Evolutionary conservation across 1,140 invertebrate species (phyloP).

Genomic region (Bombus balteatus): DNA sequence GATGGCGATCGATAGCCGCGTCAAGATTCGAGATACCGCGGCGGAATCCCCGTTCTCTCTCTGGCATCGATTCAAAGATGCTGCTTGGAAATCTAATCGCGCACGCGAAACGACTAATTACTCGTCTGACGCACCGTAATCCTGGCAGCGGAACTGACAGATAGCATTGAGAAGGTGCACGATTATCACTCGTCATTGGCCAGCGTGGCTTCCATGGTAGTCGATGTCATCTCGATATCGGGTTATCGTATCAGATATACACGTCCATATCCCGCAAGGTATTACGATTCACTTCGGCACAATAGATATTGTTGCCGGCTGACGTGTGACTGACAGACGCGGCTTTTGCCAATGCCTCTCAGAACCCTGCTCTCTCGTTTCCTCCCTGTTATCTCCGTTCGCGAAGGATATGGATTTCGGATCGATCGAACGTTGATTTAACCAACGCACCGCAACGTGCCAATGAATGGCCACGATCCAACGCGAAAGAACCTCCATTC

Average conservation of each 20-base stretch:
- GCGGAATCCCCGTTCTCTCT: not conserved
- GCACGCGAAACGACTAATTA: slow-evolving; percentile 49
- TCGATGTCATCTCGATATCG: slow-evolving; percentile 70
- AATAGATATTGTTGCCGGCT: slow-evolving; percentile 67
- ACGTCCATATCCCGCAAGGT: slow-evolving; percentile 67
- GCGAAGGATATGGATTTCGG: slow-evolving; percentile 62
- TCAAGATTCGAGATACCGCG: slow-evolving; percentile 8
- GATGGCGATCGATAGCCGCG: slow-evolving; percentile 6
- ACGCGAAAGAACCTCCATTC: not conserved
- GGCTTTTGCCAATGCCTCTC: slow-evolving; percentile 64
- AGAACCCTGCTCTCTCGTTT: slow-evolving; percentile 52
- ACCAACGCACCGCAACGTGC: slow-evolving; percentile 13
- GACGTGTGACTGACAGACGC: slow-evolving; percentile 69
- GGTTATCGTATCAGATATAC: slow-evolving; percentile 67
- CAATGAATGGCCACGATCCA: not conserved
- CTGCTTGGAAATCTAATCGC: slow-evolving; percentile 19
- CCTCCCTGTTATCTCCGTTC: slow-evolving; percentile 50
- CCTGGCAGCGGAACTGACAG: slow-evolving; percentile 28
- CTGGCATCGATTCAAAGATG: slow-evolving; percentile 7
- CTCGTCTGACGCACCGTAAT: slow-evolving; percentile 40
- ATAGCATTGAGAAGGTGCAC: slow-evolving; percentile 60
- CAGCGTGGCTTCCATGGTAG: slow-evolving; percentile 62
- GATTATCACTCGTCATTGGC: slow-evolving; percentile 65
- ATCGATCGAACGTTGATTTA: slow-evolving; percentile 57
- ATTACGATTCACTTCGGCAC: slow-evolving; percentile 69